Percentiles rank a stretch among this genome's conserved stretches.
These are phyloP conservation scores for Eupithecia inturbata DNA, from an alignment of 2,888 invertebrate species.

Conservation along the genomic window DNA sequence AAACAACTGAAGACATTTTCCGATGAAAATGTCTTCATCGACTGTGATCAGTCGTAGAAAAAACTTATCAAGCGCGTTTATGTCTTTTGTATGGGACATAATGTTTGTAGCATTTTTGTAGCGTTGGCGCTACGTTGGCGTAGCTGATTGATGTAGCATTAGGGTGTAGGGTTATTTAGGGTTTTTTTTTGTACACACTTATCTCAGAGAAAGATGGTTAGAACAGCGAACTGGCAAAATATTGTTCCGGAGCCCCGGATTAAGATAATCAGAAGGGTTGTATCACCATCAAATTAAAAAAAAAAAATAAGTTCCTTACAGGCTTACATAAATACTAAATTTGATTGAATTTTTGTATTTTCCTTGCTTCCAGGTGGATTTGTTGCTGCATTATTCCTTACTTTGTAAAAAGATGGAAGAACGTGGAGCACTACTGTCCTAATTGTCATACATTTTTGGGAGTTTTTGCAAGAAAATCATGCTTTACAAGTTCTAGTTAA, in stretches of 20 bases:
- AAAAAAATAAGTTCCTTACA: not conserved
- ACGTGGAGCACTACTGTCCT: constrained; percentile 77
- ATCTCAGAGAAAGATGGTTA: not conserved
- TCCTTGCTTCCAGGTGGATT: constrained; percentile 67
- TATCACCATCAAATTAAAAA: too few species aligned
- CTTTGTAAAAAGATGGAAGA: constrained; percentile 71
- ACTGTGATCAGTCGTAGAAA: not conserved
- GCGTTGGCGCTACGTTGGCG: not conserved
- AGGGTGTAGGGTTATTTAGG: not conserved
- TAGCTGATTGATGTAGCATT: constrained; percentile 2
- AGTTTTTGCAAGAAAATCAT: constrained; percentile 60
- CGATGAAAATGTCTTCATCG: too few species aligned
- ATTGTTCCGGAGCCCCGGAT: not conserved
- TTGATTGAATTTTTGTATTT: not conserved
- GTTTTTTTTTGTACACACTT: not conserved
- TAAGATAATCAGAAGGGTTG: not conserved
- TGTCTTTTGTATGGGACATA: constrained; percentile 25
- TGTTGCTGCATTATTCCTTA: constrained; percentile 78
- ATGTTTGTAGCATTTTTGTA: not conserved
- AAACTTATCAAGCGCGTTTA: constrained; percentile 25
- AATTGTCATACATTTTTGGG: constrained; percentile 70
- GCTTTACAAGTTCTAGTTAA: not conserved
- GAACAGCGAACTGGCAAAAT: not conserved
- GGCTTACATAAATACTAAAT: not conserved
- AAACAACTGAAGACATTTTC: not conserved